Conservation (phyloP, 2,113 vertebrate genomes). For the Miniopterus natalensis region DNA sequence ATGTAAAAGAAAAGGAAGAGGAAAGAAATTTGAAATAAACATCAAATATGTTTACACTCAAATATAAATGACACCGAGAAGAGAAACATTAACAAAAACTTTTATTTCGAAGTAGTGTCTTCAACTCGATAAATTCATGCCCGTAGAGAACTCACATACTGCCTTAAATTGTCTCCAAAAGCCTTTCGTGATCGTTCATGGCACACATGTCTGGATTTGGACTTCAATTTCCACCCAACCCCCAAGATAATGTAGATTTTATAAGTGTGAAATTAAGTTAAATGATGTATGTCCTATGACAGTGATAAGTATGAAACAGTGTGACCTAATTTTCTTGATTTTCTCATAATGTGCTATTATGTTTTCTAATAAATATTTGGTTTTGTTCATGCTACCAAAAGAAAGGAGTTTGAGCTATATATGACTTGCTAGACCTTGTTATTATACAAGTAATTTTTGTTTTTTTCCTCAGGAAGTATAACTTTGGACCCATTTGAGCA, state of each 20-base stretch:
- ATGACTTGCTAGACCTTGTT: background rate
- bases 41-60: slow-evolving; percentile 11
- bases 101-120: slow-evolving; percentile 60
- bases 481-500: slow-evolving; percentile 25
- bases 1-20: background rate
- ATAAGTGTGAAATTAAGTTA: slow-evolving; percentile 68
- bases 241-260: slow-evolving; percentile 33
- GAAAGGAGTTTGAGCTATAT: background rate
- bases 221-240: slow-evolving; percentile 25
- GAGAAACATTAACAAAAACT: slow-evolving; percentile 9
- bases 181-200: slow-evolving; percentile 36
- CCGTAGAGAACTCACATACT: background rate
- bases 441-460: background rate
- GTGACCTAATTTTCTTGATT: slow-evolving; percentile 51
- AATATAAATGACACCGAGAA: slow-evolving; percentile 44
- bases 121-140: slow-evolving; percentile 39
- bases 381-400: background rate
- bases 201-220: background rate
- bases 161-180: background rate
- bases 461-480: background rate
- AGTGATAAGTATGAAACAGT: background rate
- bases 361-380: slow-evolving; percentile 54
- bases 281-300: slow-evolving; percentile 8
- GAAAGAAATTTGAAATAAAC: slow-evolving; percentile 40
- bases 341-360: background rate